Evolutionary conservation across 2,888 invertebrate species (phyloP).

Genomic region (Chloromyia formosa): DNA sequence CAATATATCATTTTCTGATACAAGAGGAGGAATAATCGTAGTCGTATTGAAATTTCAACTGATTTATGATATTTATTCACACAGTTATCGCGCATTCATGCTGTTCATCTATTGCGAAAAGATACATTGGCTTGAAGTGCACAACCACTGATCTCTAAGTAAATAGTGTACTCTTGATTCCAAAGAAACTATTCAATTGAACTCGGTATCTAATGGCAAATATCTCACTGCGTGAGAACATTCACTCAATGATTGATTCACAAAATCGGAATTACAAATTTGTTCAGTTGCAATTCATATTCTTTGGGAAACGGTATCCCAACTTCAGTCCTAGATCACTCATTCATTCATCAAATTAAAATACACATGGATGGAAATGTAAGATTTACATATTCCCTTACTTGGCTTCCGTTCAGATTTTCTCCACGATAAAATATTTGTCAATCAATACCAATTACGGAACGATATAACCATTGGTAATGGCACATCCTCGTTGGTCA

Average conservation of each 20-base stretch:
- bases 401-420: not conserved
- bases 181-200: not conserved
- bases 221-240: not conserved
- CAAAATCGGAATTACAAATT: slow-evolving; percentile 18
- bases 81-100: too few relatives aligned
- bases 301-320: not conserved
- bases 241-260: slow-evolving; percentile 11
- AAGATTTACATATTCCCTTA: slow-evolving; percentile 6
- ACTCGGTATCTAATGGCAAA: not conserved
- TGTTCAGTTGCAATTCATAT: slow-evolving; percentile 3
- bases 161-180: not conserved
- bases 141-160: too few relatives aligned
- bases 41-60: too few relatives aligned
- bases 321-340: not conserved
- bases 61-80: too few relatives aligned
- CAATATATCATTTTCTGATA: too few relatives aligned
- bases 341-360: not conserved
- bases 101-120: too few relatives aligned
- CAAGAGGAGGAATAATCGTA: too few relatives aligned
- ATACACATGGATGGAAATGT: not conserved
- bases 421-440: not conserved
- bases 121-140: too few relatives aligned
- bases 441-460: slow-evolving; percentile 9
- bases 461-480: not conserved
- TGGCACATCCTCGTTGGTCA: not conserved